Conservation (phyloP, 2,113 vertebrate genomes). For the Halichoerus grypus region DNA sequence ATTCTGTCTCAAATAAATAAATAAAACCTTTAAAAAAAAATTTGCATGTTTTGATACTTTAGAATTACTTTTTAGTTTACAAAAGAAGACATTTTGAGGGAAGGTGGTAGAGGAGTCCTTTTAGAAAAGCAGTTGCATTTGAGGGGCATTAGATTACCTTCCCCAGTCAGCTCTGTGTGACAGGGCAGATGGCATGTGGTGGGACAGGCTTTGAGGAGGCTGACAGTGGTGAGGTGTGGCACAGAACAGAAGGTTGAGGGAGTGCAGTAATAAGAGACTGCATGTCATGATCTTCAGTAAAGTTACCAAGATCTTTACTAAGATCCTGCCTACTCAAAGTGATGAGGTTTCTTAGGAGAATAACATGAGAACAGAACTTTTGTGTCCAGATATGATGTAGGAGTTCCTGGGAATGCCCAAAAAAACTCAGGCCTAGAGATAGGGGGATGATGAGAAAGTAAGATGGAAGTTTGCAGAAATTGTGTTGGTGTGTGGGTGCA, state of each 20-base stretch:
- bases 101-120: not conserved
- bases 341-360: not conserved
- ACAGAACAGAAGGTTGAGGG: not conserved
- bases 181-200: not conserved
- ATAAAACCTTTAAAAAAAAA: too few relatives aligned
- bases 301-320: not conserved
- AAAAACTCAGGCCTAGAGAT: not conserved
- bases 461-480: not conserved
- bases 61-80: not conserved
- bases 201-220: not conserved
- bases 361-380: not conserved
- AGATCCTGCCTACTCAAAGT: not conserved
- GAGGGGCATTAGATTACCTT: not conserved
- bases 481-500: not conserved
- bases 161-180: not conserved
- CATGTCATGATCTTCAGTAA: not conserved
- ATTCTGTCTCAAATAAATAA: too few relatives aligned
- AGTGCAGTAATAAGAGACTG: not conserved
- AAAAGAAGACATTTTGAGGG: not conserved
- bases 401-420: not conserved
- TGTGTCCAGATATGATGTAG: not conserved
- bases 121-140: not conserved
- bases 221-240: rapidly evolving
- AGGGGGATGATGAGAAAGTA: not conserved
- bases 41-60: not conserved